Evolutionary conservation across 1,140 invertebrate genomes (phyloP).

Genomic region (Trypoxylus dichotomus): DNA sequence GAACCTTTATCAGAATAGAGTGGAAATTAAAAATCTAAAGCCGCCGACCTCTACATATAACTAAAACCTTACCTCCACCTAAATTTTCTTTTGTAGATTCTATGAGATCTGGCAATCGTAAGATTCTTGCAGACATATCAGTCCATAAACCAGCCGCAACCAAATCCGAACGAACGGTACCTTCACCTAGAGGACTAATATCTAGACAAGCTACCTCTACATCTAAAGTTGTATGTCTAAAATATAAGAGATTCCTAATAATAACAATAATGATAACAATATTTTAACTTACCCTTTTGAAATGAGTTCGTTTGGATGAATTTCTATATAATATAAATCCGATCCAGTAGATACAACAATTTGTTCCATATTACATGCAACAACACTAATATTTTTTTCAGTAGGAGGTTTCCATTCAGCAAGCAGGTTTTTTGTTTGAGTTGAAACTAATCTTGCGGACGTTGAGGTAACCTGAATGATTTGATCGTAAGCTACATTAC

Average conservation of each 20-base stretch:
- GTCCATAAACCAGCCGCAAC: constrained; percentile 96
- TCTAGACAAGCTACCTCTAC: constrained; percentile 97
- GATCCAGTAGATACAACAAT: constrained; percentile 88
- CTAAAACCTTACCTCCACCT: constrained; percentile 68
- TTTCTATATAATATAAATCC: constrained; percentile 86
- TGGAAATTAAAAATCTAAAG: no score
- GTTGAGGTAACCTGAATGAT: constrained; percentile 75
- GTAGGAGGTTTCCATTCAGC: constrained; percentile 78
- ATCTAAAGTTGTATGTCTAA: constrained; percentile 70
- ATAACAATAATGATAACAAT: not conserved
- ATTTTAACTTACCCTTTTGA: constrained; percentile 60
- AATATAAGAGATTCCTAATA: constrained; percentile 34
- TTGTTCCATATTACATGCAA: constrained; percentile 81
- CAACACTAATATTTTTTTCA: constrained; percentile 82
- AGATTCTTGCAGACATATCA: constrained; percentile 89
- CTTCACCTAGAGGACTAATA: constrained; percentile 78
- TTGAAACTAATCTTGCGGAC: constrained; percentile 69
- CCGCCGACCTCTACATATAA: not conserved
- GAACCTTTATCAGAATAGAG: no score
- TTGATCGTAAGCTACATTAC: constrained; percentile 83
- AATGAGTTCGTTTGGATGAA: constrained; percentile 67
- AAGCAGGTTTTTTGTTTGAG: constrained; percentile 67
- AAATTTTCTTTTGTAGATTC: constrained; percentile 84
- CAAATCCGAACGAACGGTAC: constrained; percentile 66
- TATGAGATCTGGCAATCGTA: constrained; percentile 76